These are phyloP conservation scores for Scaptomyza hsui DNA, from an alignment of 1,140 invertebrate genomes.

Conservation along the genomic window DNA sequence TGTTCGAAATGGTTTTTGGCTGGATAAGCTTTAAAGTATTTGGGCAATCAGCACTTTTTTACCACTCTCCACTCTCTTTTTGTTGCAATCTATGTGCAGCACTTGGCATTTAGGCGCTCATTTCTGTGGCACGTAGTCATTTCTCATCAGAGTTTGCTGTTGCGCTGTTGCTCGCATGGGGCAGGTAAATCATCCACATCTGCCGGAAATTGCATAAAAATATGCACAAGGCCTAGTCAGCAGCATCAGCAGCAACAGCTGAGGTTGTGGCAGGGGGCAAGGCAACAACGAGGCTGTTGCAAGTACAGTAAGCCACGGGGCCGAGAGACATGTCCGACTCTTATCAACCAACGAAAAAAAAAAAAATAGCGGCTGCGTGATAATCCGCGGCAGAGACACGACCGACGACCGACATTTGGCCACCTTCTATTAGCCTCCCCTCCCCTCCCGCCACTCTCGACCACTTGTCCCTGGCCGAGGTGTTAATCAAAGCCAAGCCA, in stretches of 20 bases:
- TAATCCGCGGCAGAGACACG: constrained; percentile 68
- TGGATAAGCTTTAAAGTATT: constrained; percentile 18
- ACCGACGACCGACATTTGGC: constrained; percentile 77
- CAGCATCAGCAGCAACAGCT: constrained; percentile 5
- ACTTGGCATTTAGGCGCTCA: constrained; percentile 16
- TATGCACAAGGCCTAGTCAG: constrained; percentile 63
- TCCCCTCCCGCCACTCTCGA: not conserved
- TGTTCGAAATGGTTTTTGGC: constrained; percentile 26
- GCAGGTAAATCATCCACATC: constrained; percentile 77
- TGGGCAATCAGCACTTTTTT: constrained; percentile 20
- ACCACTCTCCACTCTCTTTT: constrained; percentile 5
- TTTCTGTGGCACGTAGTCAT: constrained; percentile 24
- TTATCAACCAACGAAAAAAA: too few species aligned
- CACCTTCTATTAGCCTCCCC: constrained; percentile 59
- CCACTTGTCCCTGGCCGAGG: not conserved
- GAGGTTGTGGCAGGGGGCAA: not conserved
- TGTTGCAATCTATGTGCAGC: not conserved
- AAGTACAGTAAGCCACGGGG: constrained; percentile 48
- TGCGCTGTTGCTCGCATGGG: constrained; percentile 53
- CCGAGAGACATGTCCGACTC: constrained; percentile 48
- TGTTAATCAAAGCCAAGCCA: constrained; percentile 32
- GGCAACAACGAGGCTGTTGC: not conserved
- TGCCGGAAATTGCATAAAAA: constrained; percentile 82
- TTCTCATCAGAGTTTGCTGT: constrained; percentile 13
- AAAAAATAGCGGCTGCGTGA: constrained; percentile 46